Evolutionary conservation across 2,888 invertebrate genomes (phyloP), one percentile per base, ranked within the genome.

Genomic region (Chelonus formosanus): DNA sequence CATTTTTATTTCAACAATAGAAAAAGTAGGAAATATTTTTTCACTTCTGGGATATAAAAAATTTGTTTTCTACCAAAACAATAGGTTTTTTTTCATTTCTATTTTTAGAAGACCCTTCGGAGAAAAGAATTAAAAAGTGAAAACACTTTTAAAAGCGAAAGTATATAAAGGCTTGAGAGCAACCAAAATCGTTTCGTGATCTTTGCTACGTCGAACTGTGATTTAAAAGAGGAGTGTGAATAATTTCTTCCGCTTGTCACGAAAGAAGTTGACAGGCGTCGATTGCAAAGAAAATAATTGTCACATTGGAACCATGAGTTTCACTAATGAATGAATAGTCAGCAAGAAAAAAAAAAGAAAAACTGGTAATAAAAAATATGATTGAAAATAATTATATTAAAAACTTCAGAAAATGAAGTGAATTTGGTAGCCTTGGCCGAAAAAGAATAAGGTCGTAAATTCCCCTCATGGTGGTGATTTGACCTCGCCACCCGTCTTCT

Each of bases 401-500:
- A 3, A 10, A 45, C 8, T 7, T 45, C 20, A 20, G 20, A 20
- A 20, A 20, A 20, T 20, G 20, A 20, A 20, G 20, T 20, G 20
- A 1, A 61, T 70, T 40, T 55, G 43, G 68, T 62, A 73, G 74
- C 72, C 75, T 77, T 77, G 74, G 65, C 58, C 60, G 65, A 71
- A 76, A 77, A 56, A 70, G 73, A 72, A 68, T 74, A 71, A 76
- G 77, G 71, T 75, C 73, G 72, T 66, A 31, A 53, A 58, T 6
- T 40, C 40, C 3, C 40, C 40, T 3, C 40, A 4, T 40, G 40
- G 40, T 40, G 40, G 40, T 40, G 40, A 69, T 69, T 69, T 70
- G 73, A 68, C 74, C 73, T 77, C 76, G 71, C 70, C 73, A 73
- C 70, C 68, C 53, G 52, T 55, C 40, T 40, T 40, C 6, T 6